These are phyloP conservation scores for Onychomys leucogaster DNA, from an alignment of 2,797 vertebrate genomes.

Conservation along the genomic window DNA sequence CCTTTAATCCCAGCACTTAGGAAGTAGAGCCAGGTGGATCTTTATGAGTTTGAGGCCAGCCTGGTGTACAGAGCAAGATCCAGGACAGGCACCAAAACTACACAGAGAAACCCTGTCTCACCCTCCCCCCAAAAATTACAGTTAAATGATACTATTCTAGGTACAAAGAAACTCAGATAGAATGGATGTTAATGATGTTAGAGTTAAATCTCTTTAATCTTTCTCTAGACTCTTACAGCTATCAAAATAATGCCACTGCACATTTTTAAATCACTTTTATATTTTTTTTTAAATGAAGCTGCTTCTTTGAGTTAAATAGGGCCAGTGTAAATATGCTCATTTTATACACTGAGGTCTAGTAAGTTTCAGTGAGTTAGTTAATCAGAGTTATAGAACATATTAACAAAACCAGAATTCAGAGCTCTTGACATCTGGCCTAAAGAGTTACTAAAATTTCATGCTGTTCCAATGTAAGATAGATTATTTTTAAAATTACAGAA, in stretches of 20 bases:
- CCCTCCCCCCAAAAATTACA: no score
- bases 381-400: not conserved
- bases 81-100: no score
- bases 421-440: not conserved
- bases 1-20: no score
- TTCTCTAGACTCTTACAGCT: not conserved
- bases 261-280: constrained; percentile 47
- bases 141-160: constrained; percentile 16
- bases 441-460: not conserved
- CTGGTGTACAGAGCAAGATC: no score
- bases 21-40: no score
- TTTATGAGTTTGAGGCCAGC: no score
- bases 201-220: not conserved
- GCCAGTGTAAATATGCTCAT: not conserved
- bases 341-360: constrained; percentile 48
- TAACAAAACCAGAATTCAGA: not conserved
- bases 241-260: constrained; percentile 45
- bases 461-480: not conserved
- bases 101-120: no score
- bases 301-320: constrained; percentile 33
- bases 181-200: not conserved
- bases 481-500: constrained; percentile 42
- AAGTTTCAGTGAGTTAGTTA: not conserved
- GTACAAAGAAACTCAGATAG: not conserved
- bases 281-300: not conserved